These are phyloP conservation scores for Stictonetta naevosa DNA, from an alignment of 2,113 vertebrate genomes.

Conservation along the genomic window DNA sequence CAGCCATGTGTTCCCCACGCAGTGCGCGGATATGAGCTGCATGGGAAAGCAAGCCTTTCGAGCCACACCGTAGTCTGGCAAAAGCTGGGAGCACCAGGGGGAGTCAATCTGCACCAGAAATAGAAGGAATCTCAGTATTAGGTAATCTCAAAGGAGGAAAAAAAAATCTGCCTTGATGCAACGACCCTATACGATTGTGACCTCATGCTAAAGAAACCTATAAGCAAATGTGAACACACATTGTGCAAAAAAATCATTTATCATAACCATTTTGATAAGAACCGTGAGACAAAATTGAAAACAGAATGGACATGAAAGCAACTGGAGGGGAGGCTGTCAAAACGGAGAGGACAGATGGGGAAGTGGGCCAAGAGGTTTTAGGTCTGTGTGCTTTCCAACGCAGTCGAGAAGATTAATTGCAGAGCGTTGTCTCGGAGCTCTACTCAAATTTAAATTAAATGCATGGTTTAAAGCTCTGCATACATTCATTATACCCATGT, in stretches of 20 bases:
- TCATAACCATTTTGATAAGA: not conserved
- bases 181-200: not conserved
- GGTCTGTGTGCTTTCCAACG: conserved; percentile 23
- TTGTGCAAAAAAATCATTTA: not conserved
- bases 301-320: not conserved
- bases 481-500: not conserved
- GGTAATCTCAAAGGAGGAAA: not conserved
- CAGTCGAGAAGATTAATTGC: conserved; percentile 44
- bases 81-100: not conserved
- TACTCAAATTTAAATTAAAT: conserved; percentile 30
- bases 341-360: conserved; percentile 4
- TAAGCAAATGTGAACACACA: not conserved
- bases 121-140: not conserved
- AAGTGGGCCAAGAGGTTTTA: conserved; percentile 30
- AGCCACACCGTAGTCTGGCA: not conserved
- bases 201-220: not conserved
- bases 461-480: conserved; percentile 13
- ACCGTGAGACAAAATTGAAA: not conserved
- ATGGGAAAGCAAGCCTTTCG: not conserved
- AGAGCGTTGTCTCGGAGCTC: not conserved
- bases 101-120: not conserved
- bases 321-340: not conserved
- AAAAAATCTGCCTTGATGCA: not conserved
- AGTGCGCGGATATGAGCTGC: not conserved
- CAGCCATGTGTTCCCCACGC: not conserved